These are phyloP conservation scores for Pilophorus perplexus DNA, from an alignment of 2,888 invertebrate species.

Conservation along the genomic window DNA sequence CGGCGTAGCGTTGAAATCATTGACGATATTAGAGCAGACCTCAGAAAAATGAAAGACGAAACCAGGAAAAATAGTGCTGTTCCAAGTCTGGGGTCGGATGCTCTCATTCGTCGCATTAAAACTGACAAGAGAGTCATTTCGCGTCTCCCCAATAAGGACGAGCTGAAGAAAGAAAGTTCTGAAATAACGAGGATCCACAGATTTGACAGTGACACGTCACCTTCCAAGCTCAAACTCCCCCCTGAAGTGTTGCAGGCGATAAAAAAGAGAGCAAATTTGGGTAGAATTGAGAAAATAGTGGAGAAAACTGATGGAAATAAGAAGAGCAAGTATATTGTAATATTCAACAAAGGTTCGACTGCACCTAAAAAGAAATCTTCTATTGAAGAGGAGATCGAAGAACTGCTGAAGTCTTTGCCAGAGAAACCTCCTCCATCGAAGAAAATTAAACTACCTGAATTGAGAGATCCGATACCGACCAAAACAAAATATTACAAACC, in stretches of 20 bases:
- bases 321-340: constrained; percentile 36
- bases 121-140: neutral
- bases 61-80: neutral
- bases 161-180: neutral
- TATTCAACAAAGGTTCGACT: constrained; percentile 11
- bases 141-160: neutral
- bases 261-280: constrained; percentile 25
- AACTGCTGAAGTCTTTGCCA: constrained; percentile 24
- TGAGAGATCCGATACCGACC: neutral
- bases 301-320: constrained; percentile 31
- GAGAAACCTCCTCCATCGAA: neutral
- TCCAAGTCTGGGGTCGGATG: neutral
- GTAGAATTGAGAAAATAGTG: constrained; percentile 29
- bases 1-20: constrained; percentile 3
- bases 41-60: neutral
- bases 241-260: constrained; percentile 30
- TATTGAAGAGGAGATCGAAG: constrained; percentile 23
- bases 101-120: neutral
- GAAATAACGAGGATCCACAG: constrained; percentile 2
- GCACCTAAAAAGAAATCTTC: constrained; percentile 4
- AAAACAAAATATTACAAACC: neutral
- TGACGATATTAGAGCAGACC: neutral
- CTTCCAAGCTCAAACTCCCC: constrained; percentile 20
- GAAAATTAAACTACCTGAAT: neutral
- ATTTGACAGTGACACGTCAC: too few relatives aligned